Conservation (phyloP, 1,140 invertebrate genomes). For the Caerostris darwini region DNA sequence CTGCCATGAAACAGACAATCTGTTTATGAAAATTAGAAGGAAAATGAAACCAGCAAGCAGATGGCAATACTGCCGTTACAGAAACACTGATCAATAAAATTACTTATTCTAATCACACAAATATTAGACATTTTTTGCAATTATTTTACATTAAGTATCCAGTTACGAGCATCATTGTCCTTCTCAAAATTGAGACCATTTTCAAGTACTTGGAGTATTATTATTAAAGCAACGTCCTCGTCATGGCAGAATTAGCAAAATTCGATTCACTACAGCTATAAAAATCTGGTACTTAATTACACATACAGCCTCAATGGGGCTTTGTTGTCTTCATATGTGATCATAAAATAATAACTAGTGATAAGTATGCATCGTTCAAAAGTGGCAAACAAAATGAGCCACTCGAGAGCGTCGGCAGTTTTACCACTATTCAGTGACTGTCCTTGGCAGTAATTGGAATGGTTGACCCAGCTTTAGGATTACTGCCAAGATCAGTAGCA, state of each 20-base stretch:
- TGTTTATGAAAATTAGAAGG: constrained; percentile 28
- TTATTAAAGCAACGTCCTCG: constrained; percentile 59
- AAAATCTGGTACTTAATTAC: constrained; percentile 73
- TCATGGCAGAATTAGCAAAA: constrained; percentile 76
- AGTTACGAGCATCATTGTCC: background rate
- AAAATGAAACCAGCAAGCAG: constrained; percentile 38
- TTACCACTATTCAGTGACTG: constrained; percentile 74
- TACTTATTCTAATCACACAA: constrained; percentile 32
- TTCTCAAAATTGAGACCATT: background rate
- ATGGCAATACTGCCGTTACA: background rate
- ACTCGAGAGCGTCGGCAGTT: constrained; percentile 57
- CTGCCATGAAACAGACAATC: constrained; percentile 76
- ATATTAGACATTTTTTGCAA: background rate
- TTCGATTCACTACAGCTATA: constrained; percentile 75
- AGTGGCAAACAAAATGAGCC: constrained; percentile 57
- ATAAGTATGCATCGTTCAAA: constrained; percentile 69
- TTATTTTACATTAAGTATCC: constrained; percentile 23
- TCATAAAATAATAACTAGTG: constrained; percentile 79
- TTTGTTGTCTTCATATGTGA: constrained; percentile 80
- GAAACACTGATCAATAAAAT: constrained; percentile 7
- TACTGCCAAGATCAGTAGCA: constrained; percentile 78
- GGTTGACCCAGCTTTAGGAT: constrained; percentile 77
- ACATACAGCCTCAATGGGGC: constrained; percentile 76
- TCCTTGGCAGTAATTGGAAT: constrained; percentile 79
- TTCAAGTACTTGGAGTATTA: background rate